These are phyloP conservation scores for Punctoribates punctum DNA, from an alignment of 2,888 invertebrate species.

Conservation along the genomic window DNA sequence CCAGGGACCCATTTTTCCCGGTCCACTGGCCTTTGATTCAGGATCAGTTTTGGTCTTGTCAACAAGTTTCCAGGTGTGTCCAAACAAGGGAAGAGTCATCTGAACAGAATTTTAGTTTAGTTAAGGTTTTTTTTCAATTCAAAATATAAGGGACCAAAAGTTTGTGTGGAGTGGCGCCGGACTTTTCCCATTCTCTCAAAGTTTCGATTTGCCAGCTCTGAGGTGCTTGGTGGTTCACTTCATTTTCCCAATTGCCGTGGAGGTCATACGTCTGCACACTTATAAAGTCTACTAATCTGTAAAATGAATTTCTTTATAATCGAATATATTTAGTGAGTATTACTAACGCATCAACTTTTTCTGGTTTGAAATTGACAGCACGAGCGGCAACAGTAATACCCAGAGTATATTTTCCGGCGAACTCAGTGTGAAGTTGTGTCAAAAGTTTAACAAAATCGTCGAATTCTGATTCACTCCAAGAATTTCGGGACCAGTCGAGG, in stretches of 20 bases:
- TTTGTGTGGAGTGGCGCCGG: conserved; percentile 2
- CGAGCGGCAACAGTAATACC: conserved; percentile 16
- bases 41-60: not conserved
- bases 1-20: not conserved
- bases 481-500: conserved; percentile 16
- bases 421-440: not conserved
- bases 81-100: conserved; percentile 17
- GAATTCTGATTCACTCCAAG: not conserved
- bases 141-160: not conserved
- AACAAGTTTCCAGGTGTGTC: conserved; percentile 18
- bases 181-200: not conserved
- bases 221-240: not conserved
- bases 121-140: not conserved
- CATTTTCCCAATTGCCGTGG: not conserved
- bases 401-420: not conserved
- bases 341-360: conserved; percentile 3
- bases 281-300: conserved; percentile 32
- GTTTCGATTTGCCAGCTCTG: not conserved
- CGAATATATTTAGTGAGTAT: not conserved
- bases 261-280: conserved; percentile 20
- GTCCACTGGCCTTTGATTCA: not conserved
- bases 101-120: not conserved
- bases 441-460: not conserved
- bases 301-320: not conserved
- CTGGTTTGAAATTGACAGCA: not conserved